Evolutionary conservation across 2,797 vertebrate species (phyloP).

Genomic region (Myotis pilosus): DNA sequence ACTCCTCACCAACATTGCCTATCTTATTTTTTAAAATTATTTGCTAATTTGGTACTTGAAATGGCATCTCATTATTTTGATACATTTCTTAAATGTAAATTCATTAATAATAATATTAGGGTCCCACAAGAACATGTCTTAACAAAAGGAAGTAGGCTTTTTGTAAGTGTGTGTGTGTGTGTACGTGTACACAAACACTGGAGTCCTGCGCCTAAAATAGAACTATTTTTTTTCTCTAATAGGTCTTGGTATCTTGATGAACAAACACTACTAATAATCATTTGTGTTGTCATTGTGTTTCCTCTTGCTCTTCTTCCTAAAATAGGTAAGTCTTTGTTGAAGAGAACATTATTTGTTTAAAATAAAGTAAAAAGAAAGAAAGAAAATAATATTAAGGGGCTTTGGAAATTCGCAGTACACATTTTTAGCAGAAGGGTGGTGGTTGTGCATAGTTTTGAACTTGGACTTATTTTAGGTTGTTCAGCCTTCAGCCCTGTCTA

Average conservation of each 20-base stretch:
- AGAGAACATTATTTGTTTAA: slow-evolving; percentile 70
- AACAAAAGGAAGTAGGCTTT: slow-evolving; percentile 21
- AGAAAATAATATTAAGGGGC: slow-evolving; percentile 75
- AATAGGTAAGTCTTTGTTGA: slow-evolving; percentile 90
- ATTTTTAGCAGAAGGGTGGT: slow-evolving; percentile 72
- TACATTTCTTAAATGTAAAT: slow-evolving; percentile 42
- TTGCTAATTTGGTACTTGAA: slow-evolving; percentile 47
- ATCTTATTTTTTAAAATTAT: slow-evolving; percentile 3
- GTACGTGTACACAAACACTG: not conserved
- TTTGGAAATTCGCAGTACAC: slow-evolving; percentile 69
- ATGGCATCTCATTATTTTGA: slow-evolving; percentile 23
- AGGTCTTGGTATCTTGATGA: slow-evolving; percentile 94
- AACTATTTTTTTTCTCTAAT: slow-evolving; percentile 54
- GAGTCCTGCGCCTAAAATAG: slow-evolving; percentile 24
- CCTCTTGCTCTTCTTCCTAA: slow-evolving; percentile 93
- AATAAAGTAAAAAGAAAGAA: slow-evolving; percentile 74
- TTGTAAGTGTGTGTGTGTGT: not conserved
- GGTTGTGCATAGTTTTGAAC: slow-evolving; percentile 74
- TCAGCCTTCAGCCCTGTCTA: slow-evolving; percentile 83
- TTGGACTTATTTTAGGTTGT: slow-evolving; percentile 74
- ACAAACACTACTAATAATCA: slow-evolving; percentile 87
- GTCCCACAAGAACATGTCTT: not conserved
- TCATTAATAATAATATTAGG: slow-evolving; percentile 23
- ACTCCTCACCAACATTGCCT: not conserved
- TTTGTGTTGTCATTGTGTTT: slow-evolving; percentile 89